Percentiles rank a stretch among this genome's conserved stretches.
Evolutionary conservation across 2,797 vertebrate genomes (phyloP).

Genomic region (Trachurus trachurus): DNA sequence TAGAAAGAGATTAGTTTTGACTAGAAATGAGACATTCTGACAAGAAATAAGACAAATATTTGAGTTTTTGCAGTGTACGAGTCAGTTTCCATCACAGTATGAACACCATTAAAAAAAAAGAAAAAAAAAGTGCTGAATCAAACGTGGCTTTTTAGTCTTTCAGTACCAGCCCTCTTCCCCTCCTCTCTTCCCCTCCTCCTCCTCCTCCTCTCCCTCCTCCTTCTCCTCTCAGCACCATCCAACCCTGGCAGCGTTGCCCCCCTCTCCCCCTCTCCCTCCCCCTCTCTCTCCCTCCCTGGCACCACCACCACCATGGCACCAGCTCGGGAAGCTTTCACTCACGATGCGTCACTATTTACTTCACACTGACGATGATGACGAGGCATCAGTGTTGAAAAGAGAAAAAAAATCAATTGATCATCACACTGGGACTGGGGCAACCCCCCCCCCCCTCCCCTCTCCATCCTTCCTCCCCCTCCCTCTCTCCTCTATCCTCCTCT

Average conservation of each 20-base stretch:
- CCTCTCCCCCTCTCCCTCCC: slow-evolving; percentile 19
- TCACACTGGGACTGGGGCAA: background rate
- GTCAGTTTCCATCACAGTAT: too few relatives aligned
- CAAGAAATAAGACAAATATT: too few relatives aligned
- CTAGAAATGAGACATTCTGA: too few relatives aligned
- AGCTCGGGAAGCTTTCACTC: slow-evolving; percentile 28
- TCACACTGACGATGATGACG: background rate
- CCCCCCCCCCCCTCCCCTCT: background rate
- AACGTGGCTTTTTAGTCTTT: slow-evolving; percentile 29
- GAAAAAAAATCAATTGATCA: slow-evolving; percentile 59
- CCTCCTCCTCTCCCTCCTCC: background rate
- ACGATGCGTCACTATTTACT: slow-evolving; percentile 32
- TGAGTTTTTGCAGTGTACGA: too few relatives aligned
- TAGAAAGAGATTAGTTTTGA: too few relatives aligned
- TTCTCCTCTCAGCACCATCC: background rate
- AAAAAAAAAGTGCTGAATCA: slow-evolving; percentile 48
- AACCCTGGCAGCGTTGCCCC: background rate
- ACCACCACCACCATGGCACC: background rate
- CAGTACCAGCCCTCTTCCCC: background rate
- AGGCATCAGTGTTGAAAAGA: slow-evolving; percentile 32
- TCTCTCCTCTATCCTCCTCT: background rate
- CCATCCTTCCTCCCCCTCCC: slow-evolving; percentile 2
- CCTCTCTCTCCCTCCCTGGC: slow-evolving; percentile 24
- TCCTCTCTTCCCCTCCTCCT: background rate
- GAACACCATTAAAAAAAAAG: background rate